These are phyloP conservation scores for Diarsia mendica DNA, from an alignment of 2,888 invertebrate species.

Conservation along the genomic window DNA sequence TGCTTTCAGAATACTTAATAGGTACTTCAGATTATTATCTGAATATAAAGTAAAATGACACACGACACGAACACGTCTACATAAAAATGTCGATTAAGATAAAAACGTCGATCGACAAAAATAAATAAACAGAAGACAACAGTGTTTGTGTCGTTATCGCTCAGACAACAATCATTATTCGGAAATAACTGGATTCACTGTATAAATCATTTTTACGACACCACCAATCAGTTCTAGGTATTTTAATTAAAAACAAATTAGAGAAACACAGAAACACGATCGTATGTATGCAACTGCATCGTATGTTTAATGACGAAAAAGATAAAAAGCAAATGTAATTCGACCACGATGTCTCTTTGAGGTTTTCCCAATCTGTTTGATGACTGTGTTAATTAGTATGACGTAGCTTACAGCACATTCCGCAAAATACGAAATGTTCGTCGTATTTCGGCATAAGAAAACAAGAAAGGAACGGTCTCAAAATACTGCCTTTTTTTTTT, in stretches of 20 bases:
- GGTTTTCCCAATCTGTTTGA: slow-evolving; percentile 12
- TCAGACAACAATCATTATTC: slow-evolving; percentile 21
- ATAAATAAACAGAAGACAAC: slow-evolving; percentile 4
- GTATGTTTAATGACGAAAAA: neutral
- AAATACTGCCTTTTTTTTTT: slow-evolving; percentile 34
- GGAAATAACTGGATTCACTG: slow-evolving; percentile 37
- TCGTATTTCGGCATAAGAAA: neutral
- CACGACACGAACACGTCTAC: neutral
- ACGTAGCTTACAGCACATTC: too few species aligned
- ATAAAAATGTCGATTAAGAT: slow-evolving; percentile 19
- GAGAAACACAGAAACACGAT: neutral
- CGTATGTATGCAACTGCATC: neutral
- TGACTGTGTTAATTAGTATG: neutral
- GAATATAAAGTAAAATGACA: neutral
- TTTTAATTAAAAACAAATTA: slow-evolving; percentile 32
- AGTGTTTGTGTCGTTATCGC: slow-evolving; percentile 20
- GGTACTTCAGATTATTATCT: neutral
- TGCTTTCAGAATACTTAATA: neutral
- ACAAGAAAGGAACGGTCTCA: neutral
- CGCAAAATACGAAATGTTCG: neutral
- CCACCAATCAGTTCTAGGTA: slow-evolving; percentile 22
- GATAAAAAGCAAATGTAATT: neutral
- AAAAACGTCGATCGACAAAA: slow-evolving; percentile 5
- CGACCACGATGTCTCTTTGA: neutral
- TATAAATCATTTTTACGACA: slow-evolving; percentile 14